Evolutionary conservation across 1,140 invertebrate species (phyloP), one percentile per base, ranked within the genome.

Genomic region (Papilio polyxenes): DNA sequence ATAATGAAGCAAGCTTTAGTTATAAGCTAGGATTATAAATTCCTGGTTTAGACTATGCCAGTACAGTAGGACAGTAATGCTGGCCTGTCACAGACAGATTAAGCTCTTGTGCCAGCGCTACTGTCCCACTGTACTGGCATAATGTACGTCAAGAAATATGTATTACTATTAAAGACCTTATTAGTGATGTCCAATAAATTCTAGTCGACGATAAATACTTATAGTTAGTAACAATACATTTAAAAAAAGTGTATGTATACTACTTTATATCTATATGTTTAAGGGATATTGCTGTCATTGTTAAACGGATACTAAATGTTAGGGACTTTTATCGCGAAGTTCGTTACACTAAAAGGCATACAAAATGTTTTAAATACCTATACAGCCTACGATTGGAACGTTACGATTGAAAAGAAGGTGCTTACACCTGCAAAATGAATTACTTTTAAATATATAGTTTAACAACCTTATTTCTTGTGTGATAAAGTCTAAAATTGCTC

Each of bases 401-500:
- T 69, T 69, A 69, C 65, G 65, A 69, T 76, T 49, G 75, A 49
- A 48, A 75, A 37, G 72, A 74, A 76, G 75, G 48, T 76, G 75
- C 75, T 76, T 76, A 49, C 44, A 76, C 49, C 44, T 51, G 48
- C 75, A 76, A 76, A 76, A 48, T 15, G 9, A 37, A 51, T 51
- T 76, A 49, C 49, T 20, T 49, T n/a, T 9, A 9, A 74, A 10
- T 23, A 37, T 20, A 9, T n/a, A 13, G 3, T 23, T 10, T 17
- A 15, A 31, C 20, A 31, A 15, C 20, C 49, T 76, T 76, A 76
- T 51, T 11, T 0, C n/a, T 8, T 20, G 8, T 1, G 10, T 7
- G 11, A 15, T 76, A 86, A 65, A 51, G 78, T 83, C 59, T 51
- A 83, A 80, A 75, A 81, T 86, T n/a, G 13, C 13, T 15, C 51